These are phyloP conservation scores for Periophthalmus modestus DNA, from an alignment of 2,113 vertebrate species.

Conservation along the genomic window DNA sequence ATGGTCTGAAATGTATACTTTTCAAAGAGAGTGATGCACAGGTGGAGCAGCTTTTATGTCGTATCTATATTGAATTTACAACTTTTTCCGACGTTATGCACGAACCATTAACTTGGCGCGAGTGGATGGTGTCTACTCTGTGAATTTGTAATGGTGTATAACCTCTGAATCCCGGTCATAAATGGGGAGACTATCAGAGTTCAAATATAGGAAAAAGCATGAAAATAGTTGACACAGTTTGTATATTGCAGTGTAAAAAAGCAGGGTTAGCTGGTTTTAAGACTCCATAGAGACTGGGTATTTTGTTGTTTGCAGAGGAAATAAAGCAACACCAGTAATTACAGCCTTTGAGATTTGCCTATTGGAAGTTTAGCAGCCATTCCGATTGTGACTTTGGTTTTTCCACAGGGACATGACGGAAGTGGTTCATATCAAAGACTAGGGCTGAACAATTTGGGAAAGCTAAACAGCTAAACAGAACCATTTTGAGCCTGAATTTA, in stretches of 20 bases:
- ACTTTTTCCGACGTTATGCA: neutral
- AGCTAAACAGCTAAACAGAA: too few relatives aligned
- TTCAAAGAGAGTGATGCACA: neutral
- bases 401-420: too few relatives aligned
- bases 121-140: neutral
- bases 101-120: neutral
- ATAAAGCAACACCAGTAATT: neutral
- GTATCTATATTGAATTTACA: conserved; percentile 1
- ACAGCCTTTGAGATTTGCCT: neutral
- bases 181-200: neutral
- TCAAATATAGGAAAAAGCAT: neutral
- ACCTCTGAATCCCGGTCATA: neutral
- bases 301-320: neutral
- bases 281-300: neutral
- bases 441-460: too few relatives aligned
- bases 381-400: too few relatives aligned
- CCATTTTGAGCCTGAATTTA: too few relatives aligned
- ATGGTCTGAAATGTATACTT: neutral
- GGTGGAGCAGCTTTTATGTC: neutral
- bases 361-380: too few relatives aligned
- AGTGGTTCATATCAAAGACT: too few relatives aligned
- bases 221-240: neutral
- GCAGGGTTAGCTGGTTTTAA: too few relatives aligned
- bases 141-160: neutral
- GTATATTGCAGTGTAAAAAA: neutral